These are phyloP conservation scores for Marcusenius ussheri DNA, from an alignment of 2,113 vertebrate genomes.

Conservation along the genomic window DNA sequence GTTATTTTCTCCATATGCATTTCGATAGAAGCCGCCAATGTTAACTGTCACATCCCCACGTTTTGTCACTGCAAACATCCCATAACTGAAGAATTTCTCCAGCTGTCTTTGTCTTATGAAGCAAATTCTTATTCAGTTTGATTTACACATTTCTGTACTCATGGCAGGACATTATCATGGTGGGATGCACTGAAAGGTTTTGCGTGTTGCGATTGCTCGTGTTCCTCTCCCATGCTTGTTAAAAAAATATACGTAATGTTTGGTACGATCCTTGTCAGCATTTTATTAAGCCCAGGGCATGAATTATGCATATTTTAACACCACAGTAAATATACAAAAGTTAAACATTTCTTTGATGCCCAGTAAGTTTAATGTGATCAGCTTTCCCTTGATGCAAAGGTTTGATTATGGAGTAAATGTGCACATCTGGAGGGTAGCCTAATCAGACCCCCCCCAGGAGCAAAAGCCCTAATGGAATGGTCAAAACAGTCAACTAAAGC, in stretches of 20 bases:
- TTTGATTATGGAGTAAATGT: background rate
- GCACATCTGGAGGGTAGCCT: background rate
- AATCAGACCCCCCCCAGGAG: background rate
- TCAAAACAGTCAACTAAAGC: background rate
- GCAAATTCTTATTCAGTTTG: background rate
- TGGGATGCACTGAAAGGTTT: background rate
- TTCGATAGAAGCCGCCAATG: background rate
- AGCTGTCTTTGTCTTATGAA: background rate
- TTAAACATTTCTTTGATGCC: background rate
- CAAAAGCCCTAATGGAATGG: background rate
- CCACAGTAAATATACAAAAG: background rate
- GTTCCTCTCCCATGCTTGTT: background rate
- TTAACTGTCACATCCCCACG: background rate
- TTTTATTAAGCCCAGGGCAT: background rate
- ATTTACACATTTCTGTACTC: background rate
- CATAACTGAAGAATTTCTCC: background rate
- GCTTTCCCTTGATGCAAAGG: background rate
- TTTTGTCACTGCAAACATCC: background rate
- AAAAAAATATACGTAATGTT: background rate
- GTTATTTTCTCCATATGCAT: background rate
- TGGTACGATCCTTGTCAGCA: background rate
- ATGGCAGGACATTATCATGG: background rate
- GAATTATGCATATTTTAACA: slow-evolving; percentile 10
- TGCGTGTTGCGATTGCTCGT: background rate
- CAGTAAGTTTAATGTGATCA: background rate